Conservation (phyloP, 2,888 invertebrate species). For the Euplagia quadripunctaria region DNA sequence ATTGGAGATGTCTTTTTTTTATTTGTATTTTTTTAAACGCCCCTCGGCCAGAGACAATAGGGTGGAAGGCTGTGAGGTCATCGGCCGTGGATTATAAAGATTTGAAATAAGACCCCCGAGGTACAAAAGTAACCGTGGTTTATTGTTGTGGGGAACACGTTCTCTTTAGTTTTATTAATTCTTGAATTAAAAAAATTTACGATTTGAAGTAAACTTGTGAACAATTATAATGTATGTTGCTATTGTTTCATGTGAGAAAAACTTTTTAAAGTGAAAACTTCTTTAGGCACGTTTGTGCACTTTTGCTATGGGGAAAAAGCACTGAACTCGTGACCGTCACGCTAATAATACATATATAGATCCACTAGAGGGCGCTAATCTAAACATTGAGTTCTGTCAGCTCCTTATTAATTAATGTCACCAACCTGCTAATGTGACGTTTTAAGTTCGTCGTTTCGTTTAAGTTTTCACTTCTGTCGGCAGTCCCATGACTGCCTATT, state of each 20-base stretch:
- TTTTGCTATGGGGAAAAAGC: too few species aligned
- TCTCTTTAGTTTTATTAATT: conserved; percentile 22
- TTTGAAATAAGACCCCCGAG: conserved; percentile 44
- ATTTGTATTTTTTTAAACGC: conserved; percentile 55
- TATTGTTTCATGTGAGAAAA: neutral
- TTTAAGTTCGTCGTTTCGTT: too few species aligned
- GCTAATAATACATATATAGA: too few species aligned
- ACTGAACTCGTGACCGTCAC: too few species aligned
- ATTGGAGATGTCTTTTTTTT: conserved; percentile 61
- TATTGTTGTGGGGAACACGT: conserved; percentile 27
- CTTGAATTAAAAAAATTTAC: conserved; percentile 17
- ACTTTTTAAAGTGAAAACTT: neutral
- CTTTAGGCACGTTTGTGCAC: too few species aligned
- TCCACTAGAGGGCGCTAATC: too few species aligned
- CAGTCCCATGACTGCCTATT: too few species aligned
- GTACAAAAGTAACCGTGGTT: conserved; percentile 33
- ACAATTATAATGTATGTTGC: conserved; percentile 32
- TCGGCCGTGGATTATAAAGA: conserved; percentile 59
- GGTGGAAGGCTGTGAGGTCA: conserved; percentile 62
- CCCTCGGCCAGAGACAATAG: conserved; percentile 78
- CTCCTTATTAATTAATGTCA: too few species aligned
- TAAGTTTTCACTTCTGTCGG: too few species aligned
- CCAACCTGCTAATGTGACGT: too few species aligned
- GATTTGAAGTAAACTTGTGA: conserved; percentile 22
- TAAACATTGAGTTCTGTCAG: too few species aligned